phyloP scores from a whole-genome alignment of 2,888 invertebrate species.

The Notodonta ziczac region DNA sequence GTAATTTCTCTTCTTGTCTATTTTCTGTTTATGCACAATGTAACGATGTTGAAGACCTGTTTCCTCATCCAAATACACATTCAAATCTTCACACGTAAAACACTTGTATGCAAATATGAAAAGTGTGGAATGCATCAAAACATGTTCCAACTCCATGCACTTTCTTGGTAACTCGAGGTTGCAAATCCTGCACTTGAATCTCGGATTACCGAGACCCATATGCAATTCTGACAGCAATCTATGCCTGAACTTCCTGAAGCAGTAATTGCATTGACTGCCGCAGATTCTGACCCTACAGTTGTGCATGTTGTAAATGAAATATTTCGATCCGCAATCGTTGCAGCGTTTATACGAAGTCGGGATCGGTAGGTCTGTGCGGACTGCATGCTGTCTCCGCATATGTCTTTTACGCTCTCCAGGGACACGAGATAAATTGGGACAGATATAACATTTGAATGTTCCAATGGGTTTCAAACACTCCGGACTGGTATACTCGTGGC shows the following conservation, averaged over 20 bases:
- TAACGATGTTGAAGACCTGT: constrained; percentile 20
- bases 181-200: constrained; percentile 44
- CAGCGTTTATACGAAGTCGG: constrained; percentile 17
- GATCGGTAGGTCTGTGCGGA: constrained; percentile 50
- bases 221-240: constrained; percentile 26
- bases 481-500: constrained; percentile 9
- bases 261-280: constrained; percentile 30
- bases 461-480: not conserved
- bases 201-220: not conserved
- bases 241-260: constrained; percentile 40
- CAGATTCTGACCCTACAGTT: constrained; percentile 27
- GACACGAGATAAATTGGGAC: not conserved
- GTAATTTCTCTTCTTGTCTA: not conserved
- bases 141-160: constrained; percentile 51
- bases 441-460: constrained; percentile 10
- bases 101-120: constrained; percentile 48
- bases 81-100: constrained; percentile 29
- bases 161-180: not conserved
- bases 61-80: constrained; percentile 23
- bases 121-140: constrained; percentile 43
- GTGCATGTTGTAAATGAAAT: constrained; percentile 25
- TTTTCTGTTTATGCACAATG: constrained; percentile 15
- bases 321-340: constrained; percentile 12
- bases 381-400: constrained; percentile 42
- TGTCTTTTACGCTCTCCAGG: fast-evolving